Base-by-base conservation (phyloP, 1,140 invertebrate species). In the Heliconius congener region DNA sequence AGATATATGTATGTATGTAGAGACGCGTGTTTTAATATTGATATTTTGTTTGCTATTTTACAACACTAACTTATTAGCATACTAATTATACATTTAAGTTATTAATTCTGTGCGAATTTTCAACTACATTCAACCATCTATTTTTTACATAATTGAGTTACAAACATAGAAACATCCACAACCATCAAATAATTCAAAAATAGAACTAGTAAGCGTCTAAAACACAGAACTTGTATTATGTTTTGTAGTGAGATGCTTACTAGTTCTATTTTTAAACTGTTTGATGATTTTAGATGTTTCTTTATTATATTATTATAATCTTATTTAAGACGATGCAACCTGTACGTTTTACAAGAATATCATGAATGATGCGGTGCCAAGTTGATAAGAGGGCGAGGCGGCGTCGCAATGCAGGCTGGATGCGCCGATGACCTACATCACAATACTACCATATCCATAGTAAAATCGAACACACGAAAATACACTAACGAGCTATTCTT, bases 341-440 rank as follows among this genome's bases (percentile, higher is more conserved):
- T 74, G 74, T 77, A 79, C 19, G 55, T 79, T 80, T 82, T 73
- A 66, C 71, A 71, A 77, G 23, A 46, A 34, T n/a, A 77, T 52
- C 71, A 76, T 81, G 77, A 81, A 78, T 83, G 82, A 83, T 83
- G 74, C 75, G 82, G 57, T 37, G 34, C 39, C 57, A 72, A 72
- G 76, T 39, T 23, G 30, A 39, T 71, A 71, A 9, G 71, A 34
- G 27, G 60, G 39, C 57, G 42, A 52, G 71, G 71, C 30, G 27
- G 71, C 72, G 74, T 81, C 80, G 82, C 82, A 83, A 75, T 83
- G 82, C 82, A 83, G 82, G 73, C 77, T 74, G 74, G 82, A 83
- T 81, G 82, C 74, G 52, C 80, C 66, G 82, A 79, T 83, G 82
- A 83, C 82, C 82, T 83, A 83, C 76, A 83, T 83, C 77, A 77